These are phyloP conservation scores for Ichneumoninae sp. DNA, from an alignment of 2,888 invertebrate species.

Conservation along the genomic window DNA sequence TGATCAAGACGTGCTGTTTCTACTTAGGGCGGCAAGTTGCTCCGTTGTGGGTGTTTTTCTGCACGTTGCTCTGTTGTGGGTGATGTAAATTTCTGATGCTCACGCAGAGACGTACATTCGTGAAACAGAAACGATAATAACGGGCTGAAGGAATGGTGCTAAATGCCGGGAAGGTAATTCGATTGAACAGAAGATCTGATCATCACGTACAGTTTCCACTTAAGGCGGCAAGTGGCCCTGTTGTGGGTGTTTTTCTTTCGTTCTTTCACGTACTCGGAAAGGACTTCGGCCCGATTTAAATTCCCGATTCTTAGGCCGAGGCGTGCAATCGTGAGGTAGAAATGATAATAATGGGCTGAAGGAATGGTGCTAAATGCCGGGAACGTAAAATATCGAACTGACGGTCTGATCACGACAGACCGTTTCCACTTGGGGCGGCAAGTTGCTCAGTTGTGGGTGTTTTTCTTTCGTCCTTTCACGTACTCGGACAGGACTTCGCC, in stretches of 20 bases:
- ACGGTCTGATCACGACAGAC: not conserved
- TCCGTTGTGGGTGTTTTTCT: not conserved
- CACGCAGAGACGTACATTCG: not conserved
- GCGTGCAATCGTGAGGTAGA: not conserved
- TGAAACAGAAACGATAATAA: conserved; percentile 5
- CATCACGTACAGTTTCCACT: not conserved
- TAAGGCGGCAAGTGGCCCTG: not conserved
- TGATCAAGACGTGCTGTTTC: not conserved
- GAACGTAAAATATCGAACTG: not conserved
- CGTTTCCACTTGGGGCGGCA: not conserved
- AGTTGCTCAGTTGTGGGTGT: not conserved
- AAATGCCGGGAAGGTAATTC: not conserved
- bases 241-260: not conserved
- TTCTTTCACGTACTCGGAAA: not conserved
- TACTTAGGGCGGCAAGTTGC: not conserved
- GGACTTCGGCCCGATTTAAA: not conserved
- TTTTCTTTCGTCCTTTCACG: not conserved
- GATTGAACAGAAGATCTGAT: not conserved
- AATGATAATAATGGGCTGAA: not conserved
- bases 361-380: not conserved
- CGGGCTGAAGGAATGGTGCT: not conserved
- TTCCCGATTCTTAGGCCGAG: not conserved
- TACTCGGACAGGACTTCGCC: not conserved
- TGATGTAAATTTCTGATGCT: not conserved
- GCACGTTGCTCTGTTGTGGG: not conserved